phyloP scores from a whole-genome alignment of 2,113 vertebrate genomes.

The Vombatus ursinus region DNA sequence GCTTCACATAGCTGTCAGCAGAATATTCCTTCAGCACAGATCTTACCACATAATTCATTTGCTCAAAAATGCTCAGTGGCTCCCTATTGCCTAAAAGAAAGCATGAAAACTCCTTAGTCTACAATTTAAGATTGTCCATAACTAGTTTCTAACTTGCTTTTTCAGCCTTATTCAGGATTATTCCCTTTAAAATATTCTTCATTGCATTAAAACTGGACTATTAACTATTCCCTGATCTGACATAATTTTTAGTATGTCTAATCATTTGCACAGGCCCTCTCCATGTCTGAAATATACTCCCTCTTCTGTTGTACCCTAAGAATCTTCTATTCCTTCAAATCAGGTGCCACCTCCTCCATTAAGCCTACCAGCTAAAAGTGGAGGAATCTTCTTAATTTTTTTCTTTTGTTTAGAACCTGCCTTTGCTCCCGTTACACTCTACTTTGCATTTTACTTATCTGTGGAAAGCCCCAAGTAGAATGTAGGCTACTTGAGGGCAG shows the following conservation, averaged over 20 bases:
- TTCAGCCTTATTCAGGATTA: background rate
- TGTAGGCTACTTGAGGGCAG: background rate
- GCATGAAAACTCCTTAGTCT: background rate
- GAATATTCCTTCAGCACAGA: background rate
- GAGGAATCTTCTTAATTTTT: background rate
- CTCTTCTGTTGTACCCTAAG: background rate
- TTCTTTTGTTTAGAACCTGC: background rate
- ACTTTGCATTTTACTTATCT: background rate
- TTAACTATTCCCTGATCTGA: background rate
- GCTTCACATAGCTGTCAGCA: background rate
- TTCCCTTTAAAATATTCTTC: background rate
- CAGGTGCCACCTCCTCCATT: background rate
- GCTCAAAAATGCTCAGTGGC: background rate
- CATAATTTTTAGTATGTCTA: background rate
- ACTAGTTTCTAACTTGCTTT: background rate
- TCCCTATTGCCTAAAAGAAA: background rate
- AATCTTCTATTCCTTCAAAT: background rate
- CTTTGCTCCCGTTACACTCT: background rate
- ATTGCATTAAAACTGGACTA: background rate
- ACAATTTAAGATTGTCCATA: background rate
- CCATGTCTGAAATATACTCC: background rate
- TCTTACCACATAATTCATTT: background rate
- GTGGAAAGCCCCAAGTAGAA: background rate
- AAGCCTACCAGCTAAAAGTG: background rate
- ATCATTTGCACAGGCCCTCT: background rate